Evolutionary conservation across 2,797 vertebrate genomes (phyloP), one percentile per base, ranked within the genome.

Genomic region (Syngnathus acus): DNA sequence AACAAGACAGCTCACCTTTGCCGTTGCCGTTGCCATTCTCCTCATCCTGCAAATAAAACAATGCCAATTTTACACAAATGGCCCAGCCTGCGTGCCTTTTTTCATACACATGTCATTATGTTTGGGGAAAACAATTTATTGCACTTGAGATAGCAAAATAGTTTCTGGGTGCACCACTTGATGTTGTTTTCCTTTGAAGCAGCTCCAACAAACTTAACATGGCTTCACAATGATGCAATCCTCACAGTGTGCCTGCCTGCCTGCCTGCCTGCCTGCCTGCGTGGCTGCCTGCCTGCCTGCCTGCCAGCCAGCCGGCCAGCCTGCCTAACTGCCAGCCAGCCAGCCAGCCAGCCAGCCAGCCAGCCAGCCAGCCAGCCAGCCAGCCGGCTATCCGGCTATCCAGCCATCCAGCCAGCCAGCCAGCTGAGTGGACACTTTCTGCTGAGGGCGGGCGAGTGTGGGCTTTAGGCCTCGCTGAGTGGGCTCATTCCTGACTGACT

Each of bases 381-480:
- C 2, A 32, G 26, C 1, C 26, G 2, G 26, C 26, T 26, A n/a
- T n/a, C n/a, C n/a, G n/a, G n/a, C n/a, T n/a, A n/a, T n/a, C n/a
- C n/a, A n/a, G n/a, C n/a, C n/a, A n/a, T n/a, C 26, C 26, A 26
- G 26, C 26, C 26, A 2, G 26, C 26, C 26, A 32, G 26, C 76
- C 23, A 84, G 90, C 91, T 92, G 89, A 92, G 86, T 88, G 85
- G 84, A 85, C 90, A 89, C 81, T 91, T 91, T 90, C 79, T 81
- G 75, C 78, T 71, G 75, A 65, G 63, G 66, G 85, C 32, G 73
- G 72, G 78, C 72, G 71, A 81, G 83, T 83, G 60, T 63, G 86
- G 55, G 89, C 89, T 90, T 91, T 90, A 82, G 69, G 80, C 86
- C 74, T 67, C 79, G 91, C 90, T 92, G 90, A 92, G 88, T 87